Base-by-base conservation (phyloP, 2,797 vertebrate genomes). In the Glossophaga mutica region DNA sequence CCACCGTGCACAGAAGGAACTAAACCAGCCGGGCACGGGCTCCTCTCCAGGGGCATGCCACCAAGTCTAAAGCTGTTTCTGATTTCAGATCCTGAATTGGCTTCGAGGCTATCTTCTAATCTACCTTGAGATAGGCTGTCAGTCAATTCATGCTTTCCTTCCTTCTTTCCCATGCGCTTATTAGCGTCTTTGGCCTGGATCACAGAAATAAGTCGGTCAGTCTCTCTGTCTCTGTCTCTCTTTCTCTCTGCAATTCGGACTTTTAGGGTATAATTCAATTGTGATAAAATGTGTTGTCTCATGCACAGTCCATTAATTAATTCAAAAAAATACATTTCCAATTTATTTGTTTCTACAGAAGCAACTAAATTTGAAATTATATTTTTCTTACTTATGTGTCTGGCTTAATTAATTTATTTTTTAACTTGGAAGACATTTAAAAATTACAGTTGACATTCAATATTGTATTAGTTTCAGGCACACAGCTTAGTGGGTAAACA, bases 21-120 rank as follows among this genome's bases (percentile, higher is more conserved):
- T 57, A 84, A 97, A 81, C 96, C 55, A 12, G n/a, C 37, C 77
- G 59, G 90, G 44, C 90, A 92, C 68, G 85, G 15, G 62, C 34
- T 96, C 71, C 67, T 95, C 44, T 96, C 74, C 73, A 87, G 85
- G 22, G 21, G 3, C 26, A 32, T 0, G 4, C 29, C 52, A 16
- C 37, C 87, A 68, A 76, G 55, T 29, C 65, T 37, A 67, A 0
- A 52, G 29, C 68, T 78, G 50, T 11, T 57, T 92, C 46, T 96
- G 52, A 81, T 39, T 97, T 97, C 50, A 91, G 5, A 59, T 81
- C 22, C 55, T 50, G 79, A 73, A 42, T 76, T 92, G n/a, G 26
- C 18, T 57, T 96, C 16, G 92, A 94, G 50, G 22, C 26, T 90
- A 24, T 44, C 44, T 73, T 94, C 44, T 29, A 52, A 19, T 46